phyloP scores from a whole-genome alignment of 2,888 invertebrate genomes.

The Caenorhabditis doughertyi region DNA sequence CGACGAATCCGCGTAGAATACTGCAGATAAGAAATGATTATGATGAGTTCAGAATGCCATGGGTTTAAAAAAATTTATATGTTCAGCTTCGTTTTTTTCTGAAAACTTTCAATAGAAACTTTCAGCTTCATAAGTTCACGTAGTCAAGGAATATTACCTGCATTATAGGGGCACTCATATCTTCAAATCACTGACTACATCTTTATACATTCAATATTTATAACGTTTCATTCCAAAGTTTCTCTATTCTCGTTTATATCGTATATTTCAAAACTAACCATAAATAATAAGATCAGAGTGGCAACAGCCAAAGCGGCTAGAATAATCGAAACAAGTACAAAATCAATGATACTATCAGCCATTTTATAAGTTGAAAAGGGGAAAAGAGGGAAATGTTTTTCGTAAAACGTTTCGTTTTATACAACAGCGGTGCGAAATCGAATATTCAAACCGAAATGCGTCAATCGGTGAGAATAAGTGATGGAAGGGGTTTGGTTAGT shows the following conservation, averaged over 20 bases:
- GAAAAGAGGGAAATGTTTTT: background rate
- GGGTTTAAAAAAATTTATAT: too few species aligned
- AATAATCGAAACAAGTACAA: slow-evolving; percentile 47
- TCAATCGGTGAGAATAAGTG: slow-evolving; percentile 30
- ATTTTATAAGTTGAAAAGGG: slow-evolving; percentile 25
- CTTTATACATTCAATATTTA: too few species aligned
- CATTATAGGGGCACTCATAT: too few species aligned
- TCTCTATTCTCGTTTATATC: background rate
- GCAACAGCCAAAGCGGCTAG: slow-evolving; percentile 38
- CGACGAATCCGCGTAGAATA: slow-evolving; percentile 41
- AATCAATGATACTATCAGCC: slow-evolving; percentile 59
- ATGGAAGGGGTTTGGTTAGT: slow-evolving; percentile 1
- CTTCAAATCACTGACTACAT: too few species aligned
- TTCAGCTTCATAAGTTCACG: too few species aligned
- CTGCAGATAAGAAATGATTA: slow-evolving; percentile 7
- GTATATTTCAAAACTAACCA: slow-evolving; percentile 51
- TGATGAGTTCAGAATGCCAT: background rate
- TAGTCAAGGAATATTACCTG: too few species aligned
- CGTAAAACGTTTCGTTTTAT: slow-evolving; percentile 59
- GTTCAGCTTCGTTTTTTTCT: too few species aligned
- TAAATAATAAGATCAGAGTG: slow-evolving; percentile 50
- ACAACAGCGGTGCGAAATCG: slow-evolving; percentile 24
- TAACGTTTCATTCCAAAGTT: too few species aligned
- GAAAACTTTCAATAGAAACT: too few species aligned
- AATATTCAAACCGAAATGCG: slow-evolving; percentile 39